A percentile compares a stretch with the other conserved stretches of the same genome.
Conservation (phyloP, 2,888 invertebrate genomes). For the Onthophagus sagittarius region DNA sequence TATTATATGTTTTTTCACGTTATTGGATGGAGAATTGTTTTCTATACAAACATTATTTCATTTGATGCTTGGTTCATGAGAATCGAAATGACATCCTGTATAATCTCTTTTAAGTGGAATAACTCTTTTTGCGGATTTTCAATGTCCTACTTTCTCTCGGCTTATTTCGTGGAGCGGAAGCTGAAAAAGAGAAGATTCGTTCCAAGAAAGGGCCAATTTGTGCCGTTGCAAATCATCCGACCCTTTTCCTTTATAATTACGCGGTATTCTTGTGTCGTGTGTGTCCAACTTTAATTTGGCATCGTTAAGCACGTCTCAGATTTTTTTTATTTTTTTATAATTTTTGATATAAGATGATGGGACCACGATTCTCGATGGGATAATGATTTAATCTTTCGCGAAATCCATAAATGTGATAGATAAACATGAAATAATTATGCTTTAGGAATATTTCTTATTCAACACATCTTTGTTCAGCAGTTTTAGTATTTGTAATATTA, state of each 20-base stretch:
- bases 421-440: too few species aligned
- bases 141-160: background rate
- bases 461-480: too few species aligned
- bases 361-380: background rate
- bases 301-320: background rate
- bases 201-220: background rate
- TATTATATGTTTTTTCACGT: too few species aligned
- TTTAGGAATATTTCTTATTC: too few species aligned
- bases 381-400: background rate
- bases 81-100: too few species aligned
- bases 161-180: background rate
- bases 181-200: background rate
- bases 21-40: too few species aligned
- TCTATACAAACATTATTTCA: too few species aligned
- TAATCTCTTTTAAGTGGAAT: background rate
- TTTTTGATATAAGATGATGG: background rate
- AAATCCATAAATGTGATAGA: too few species aligned
- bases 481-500: too few species aligned
- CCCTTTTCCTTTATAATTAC: background rate
- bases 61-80: too few species aligned
- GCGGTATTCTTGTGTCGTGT: background rate
- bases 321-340: background rate
- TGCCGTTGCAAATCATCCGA: background rate
- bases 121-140: background rate
- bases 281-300: background rate